Evolutionary conservation across 2,888 invertebrate species (phyloP), one percentile per base, ranked within the genome.

Genomic region (Sabatieria punctata): DNA sequence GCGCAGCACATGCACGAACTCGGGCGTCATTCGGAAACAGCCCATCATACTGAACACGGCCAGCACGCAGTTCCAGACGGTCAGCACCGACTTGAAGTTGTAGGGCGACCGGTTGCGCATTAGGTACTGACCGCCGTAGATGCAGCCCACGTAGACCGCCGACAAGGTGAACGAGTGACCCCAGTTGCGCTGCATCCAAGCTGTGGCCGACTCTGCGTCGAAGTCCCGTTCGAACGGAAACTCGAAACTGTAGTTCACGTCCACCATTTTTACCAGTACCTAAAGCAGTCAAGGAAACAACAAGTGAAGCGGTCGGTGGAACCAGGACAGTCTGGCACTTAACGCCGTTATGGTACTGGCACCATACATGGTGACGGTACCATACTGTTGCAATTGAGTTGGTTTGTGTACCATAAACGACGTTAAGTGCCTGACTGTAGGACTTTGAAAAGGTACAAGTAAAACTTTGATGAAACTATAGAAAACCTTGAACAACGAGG

Each of bases 221-320:
- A 91, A 95, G 65, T 84, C 80, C 66, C 82, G 81, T 72, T 95
- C 95, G 65, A 93, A 91, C 63, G 85, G 82, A 72, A 95, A 88
- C 66, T 88, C 78, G 69, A 85, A 85, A 39, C 86, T 83, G 70
- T 89, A 88, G 71, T 89, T 89, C 43, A 60, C 13, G n/a, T 18
- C 13, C 37, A 6, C 37, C 13, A 37, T 30, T 11, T 15, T 30
- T 11, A 15, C n/a, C n/a, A n/a, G n/a, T n/a, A n/a, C n/a, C n/a
- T n/a, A n/a, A n/a, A n/a, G n/a, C n/a, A n/a, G n/a, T n/a, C n/a
- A n/a, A n/a, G n/a, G n/a, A n/a, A n/a, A n/a, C n/a, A n/a, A n/a
- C n/a, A n/a, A n/a, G n/a, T n/a, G n/a, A n/a, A n/a, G n/a, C n/a
- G n/a, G n/a, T n/a, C n/a, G n/a, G n/a, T n/a, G n/a, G n/a, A n/a